phyloP scores from a whole-genome alignment of 2,888 invertebrate genomes.

The Hoplodrina ambigua region DNA sequence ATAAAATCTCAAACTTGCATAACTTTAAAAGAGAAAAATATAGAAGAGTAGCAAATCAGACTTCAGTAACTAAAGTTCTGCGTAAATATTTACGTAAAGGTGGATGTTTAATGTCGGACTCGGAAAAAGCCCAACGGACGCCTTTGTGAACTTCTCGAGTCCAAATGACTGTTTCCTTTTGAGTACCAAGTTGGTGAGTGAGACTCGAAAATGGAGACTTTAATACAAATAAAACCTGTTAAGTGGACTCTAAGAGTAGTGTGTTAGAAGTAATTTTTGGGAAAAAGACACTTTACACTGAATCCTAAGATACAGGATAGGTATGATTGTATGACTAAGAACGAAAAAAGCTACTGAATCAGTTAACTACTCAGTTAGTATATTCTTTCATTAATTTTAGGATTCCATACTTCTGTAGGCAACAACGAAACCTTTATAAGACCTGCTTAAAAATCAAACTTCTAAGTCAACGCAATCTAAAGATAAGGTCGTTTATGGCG shows the following conservation, averaged over 20 bases:
- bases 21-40: conserved; percentile 19
- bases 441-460: no score
- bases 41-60: conserved; percentile 20
- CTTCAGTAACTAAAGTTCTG: conserved; percentile 11
- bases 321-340: background rate
- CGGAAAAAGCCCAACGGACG: conserved; percentile 13
- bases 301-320: no score
- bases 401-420: no score
- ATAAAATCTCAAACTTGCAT: background rate
- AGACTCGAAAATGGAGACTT: conserved; percentile 19
- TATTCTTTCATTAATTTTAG: no score
- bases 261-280: background rate
- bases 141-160: conserved; percentile 40
- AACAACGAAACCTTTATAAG: no score
- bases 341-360: background rate
- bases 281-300: background rate
- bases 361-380: background rate
- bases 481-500: no score
- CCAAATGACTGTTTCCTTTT: conserved; percentile 37
- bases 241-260: conserved; percentile 1
- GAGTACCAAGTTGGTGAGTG: background rate
- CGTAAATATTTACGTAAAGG: conserved; percentile 44
- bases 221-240: conserved; percentile 13
- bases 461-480: no score
- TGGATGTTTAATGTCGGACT: conserved; percentile 21